A percentile compares a stretch with the other conserved stretches of the same genome.
Evolutionary conservation across 2,888 invertebrate genomes (phyloP).

Genomic region (Busseola fusca): DNA sequence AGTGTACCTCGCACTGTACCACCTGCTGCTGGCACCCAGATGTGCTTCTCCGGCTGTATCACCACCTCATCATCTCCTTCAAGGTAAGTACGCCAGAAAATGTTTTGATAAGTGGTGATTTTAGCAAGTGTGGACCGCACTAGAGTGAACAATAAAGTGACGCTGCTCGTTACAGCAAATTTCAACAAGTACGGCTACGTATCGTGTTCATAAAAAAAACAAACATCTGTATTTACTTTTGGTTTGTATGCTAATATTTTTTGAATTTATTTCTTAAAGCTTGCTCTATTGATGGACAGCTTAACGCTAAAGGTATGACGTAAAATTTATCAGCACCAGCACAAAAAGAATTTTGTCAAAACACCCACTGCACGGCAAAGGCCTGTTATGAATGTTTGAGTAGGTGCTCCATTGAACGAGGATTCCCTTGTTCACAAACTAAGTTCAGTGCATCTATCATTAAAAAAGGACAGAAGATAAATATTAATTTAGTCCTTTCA

Average conservation of each 20-base stretch:
- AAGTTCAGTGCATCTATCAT: no score
- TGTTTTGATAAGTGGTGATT: neutral
- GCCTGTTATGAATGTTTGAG: slow-evolving; percentile 4
- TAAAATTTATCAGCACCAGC: slow-evolving; percentile 20
- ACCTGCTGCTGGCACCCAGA: slow-evolving; percentile 92
- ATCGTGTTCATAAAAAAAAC: no score
- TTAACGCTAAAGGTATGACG: slow-evolving; percentile 82
- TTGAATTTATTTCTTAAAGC: slow-evolving; percentile 74
- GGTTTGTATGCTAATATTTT: slow-evolving; percentile 42
- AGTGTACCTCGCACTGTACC: slow-evolving; percentile 92
- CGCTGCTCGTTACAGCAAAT: neutral
- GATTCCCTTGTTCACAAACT: no score
- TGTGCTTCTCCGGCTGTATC: slow-evolving; percentile 92
- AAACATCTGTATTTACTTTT: neutral
- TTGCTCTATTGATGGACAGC: slow-evolving; percentile 86
- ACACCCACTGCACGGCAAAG: slow-evolving; percentile 12
- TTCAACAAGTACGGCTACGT: no score
- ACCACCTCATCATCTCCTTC: slow-evolving; percentile 90
- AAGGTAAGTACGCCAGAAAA: slow-evolving; percentile 83
- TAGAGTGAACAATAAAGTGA: neutral
- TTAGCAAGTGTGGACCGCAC: slow-evolving; percentile 8
- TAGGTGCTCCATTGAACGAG: no score
- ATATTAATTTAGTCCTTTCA: no score
- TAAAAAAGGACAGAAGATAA: no score
- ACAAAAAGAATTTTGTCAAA: neutral